Conservation (phyloP, 2,113 vertebrate genomes). For the Pseudorectes ferrugineus region DNA sequence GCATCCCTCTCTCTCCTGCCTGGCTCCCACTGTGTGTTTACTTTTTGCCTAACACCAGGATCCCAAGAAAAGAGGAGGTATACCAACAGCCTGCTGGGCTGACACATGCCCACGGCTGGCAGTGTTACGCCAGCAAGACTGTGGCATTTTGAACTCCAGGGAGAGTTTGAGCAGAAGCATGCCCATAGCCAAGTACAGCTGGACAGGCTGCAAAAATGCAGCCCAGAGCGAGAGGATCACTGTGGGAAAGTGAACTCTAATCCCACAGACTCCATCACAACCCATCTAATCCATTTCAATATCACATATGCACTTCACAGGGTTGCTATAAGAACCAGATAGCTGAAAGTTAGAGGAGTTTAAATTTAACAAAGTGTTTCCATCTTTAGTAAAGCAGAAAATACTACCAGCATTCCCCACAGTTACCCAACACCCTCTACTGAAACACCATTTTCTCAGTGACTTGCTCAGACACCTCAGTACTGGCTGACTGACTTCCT, state of each 20-base stretch:
- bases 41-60: background rate
- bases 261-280: background rate
- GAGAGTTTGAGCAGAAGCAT: background rate
- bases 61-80: background rate
- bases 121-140: background rate
- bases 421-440: background rate
- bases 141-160: background rate
- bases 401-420: background rate
- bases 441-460: background rate
- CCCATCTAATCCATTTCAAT: background rate
- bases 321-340: background rate
- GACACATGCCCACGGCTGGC: background rate
- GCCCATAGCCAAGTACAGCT: background rate
- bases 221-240: background rate
- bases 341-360: background rate
- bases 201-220: background rate
- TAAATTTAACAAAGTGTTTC: conserved; percentile 1
- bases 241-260: background rate
- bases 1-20: background rate
- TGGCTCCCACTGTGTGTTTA: rapidly evolving
- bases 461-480: background rate
- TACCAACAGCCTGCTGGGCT: background rate
- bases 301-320: background rate
- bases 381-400: background rate
- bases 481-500: background rate